Conservation (phyloP, 1,140 invertebrate genomes). For the Drosophila sechellia region DNA sequence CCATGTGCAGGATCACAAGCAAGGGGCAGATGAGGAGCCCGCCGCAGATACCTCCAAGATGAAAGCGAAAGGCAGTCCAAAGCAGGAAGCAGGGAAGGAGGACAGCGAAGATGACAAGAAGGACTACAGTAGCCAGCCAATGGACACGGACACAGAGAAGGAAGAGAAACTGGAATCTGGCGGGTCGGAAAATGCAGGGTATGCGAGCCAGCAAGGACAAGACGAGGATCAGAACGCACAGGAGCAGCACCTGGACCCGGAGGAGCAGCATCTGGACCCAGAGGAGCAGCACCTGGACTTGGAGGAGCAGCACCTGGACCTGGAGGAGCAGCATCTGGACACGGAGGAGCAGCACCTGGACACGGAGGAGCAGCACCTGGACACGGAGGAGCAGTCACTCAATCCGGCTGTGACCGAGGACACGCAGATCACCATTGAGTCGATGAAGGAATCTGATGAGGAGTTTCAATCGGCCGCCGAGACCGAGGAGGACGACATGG, state of each 20-base stretch:
- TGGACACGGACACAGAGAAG: conserved; percentile 21
- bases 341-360: conserved; percentile 28
- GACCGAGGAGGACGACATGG: conserved; percentile 42
- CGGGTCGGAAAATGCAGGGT: conserved; percentile 13
- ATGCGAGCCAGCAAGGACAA: not conserved
- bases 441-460: conserved; percentile 67
- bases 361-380: conserved; percentile 27
- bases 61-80: not conserved
- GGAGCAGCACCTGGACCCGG: no score
- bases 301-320: no score
- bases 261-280: no score
- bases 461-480: conserved; percentile 51
- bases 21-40: not conserved
- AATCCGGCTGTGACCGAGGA: conserved; percentile 49
- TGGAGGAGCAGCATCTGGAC: no score
- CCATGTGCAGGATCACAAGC: not conserved
- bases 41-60: conserved; percentile 1
- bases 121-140: not conserved
- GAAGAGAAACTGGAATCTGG: conserved; percentile 23
- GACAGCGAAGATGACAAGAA: not conserved
- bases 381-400: conserved; percentile 25
- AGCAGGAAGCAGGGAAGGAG: not conserved
- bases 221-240: conserved; percentile 20
- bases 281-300: no score
- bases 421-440: conserved; percentile 68